Conservation (phyloP, 2,888 invertebrate genomes). For the Glaucopsyche alexis region DNA sequence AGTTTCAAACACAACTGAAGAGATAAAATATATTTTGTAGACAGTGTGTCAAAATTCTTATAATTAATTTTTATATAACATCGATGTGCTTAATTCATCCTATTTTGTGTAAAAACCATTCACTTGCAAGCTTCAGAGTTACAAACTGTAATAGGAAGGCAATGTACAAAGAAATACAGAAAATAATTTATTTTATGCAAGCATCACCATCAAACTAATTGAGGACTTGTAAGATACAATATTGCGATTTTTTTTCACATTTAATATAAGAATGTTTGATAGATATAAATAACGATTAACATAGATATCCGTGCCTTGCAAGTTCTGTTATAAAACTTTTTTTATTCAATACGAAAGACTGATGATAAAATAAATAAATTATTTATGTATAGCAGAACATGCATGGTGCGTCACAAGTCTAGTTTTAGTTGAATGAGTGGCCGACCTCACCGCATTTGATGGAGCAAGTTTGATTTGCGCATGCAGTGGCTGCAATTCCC, state of each 20-base stretch:
- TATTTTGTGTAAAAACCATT: constrained; percentile 53
- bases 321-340: constrained; percentile 51
- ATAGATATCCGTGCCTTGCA: constrained; percentile 57
- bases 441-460: constrained; percentile 78
- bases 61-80: constrained; percentile 33
- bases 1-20: constrained; percentile 57
- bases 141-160: constrained; percentile 1
- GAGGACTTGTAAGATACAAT: constrained; percentile 15
- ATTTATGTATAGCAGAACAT: constrained; percentile 56
- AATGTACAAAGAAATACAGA: constrained; percentile 22
- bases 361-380: constrained; percentile 38
- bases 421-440: constrained; percentile 79
- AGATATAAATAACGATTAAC: constrained; percentile 36
- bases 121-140: constrained; percentile 72
- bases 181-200: constrained; percentile 24
- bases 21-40: constrained; percentile 18
- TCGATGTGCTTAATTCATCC: constrained; percentile 72
- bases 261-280: constrained; percentile 45
- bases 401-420: constrained; percentile 69
- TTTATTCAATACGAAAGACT: neutral
- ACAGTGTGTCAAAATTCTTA: constrained; percentile 21
- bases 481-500: constrained; percentile 76
- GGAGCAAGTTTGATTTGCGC: constrained; percentile 78
- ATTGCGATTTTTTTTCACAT: constrained; percentile 2
- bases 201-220: constrained; percentile 32